These are phyloP conservation scores for Eulithis testata DNA, from an alignment of 2,888 invertebrate genomes.

Conservation along the genomic window DNA sequence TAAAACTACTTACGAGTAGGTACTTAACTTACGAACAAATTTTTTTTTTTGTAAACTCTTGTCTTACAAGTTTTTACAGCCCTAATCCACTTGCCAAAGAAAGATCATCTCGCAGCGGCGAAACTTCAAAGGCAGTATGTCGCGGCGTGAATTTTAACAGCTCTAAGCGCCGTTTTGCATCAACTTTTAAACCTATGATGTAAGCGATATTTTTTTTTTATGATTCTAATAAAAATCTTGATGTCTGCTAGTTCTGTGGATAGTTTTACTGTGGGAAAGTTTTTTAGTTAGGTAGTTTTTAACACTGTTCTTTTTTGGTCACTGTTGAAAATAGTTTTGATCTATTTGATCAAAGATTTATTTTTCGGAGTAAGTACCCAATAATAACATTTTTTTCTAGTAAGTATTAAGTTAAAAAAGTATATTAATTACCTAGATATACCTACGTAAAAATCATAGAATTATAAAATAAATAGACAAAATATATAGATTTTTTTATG, in stretches of 20 bases:
- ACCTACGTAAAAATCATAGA: too few species aligned
- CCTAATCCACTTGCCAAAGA: slow-evolving; percentile 49
- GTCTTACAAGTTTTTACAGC: slow-evolving; percentile 35
- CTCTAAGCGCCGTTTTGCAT: slow-evolving; percentile 20
- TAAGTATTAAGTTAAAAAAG: too few species aligned
- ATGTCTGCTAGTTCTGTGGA: slow-evolving; percentile 20
- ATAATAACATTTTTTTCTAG: too few species aligned
- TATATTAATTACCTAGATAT: too few species aligned
- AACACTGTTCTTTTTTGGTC: too few species aligned
- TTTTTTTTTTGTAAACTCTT: not conserved
- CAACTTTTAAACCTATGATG: slow-evolving; percentile 51
- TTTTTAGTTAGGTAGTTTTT: not conserved
- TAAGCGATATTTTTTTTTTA: slow-evolving; percentile 43
- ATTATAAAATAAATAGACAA: too few species aligned
- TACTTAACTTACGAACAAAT: slow-evolving; percentile 4
- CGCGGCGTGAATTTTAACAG: slow-evolving; percentile 56
- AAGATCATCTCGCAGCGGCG: slow-evolving; percentile 59
- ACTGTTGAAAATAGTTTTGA: too few species aligned
- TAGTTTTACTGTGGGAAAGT: slow-evolving; percentile 32
- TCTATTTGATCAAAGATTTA: too few species aligned
- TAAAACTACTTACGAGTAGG: too few species aligned
- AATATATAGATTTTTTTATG: too few species aligned
- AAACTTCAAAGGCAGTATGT: slow-evolving; percentile 62
- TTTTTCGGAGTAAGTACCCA: too few species aligned
- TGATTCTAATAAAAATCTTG: slow-evolving; percentile 34